Evolutionary conservation across 92 coral and sea anemone genomes (phyloP), one percentile per base, ranked within the genome.

Genomic region (Palythoa grandis): DNA sequence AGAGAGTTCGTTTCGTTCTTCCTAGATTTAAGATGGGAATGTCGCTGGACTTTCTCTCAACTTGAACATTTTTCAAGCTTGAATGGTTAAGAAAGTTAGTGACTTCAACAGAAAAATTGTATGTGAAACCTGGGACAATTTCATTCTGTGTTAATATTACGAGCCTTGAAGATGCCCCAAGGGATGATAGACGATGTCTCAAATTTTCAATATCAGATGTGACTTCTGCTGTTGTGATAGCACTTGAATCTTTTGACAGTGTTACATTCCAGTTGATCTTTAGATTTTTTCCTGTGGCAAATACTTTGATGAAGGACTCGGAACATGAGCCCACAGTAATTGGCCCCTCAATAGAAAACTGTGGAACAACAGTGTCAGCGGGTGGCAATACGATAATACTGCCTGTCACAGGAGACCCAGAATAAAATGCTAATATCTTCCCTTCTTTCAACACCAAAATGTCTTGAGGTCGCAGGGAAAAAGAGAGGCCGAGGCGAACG

Each of bases 261-360:
- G 79, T 47, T 11, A 74, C 79, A 22, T 74, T 74, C 79, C 79
- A 74, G 60, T 16, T 1, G 11, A 74, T n/a, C 61, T 48, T 25
- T 20, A 74, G 60, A 43, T 74, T 23, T 50, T 24, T 48, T 24
- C 79, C 63, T 5, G 39, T 39, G 14, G 79, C 54, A 11, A 52
- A 22, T 16, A 53, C 79, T 50, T 11, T 74, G 2, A 74, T 56
- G 47, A 37, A 74, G 23, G 63, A 74, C 17, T 74, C 60, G 2
- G 79, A 74, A 74, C 79, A 74, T 48, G 79, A 74, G 61, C 79
- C 79, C 63, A 74, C 79, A 23, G 39, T 74, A 20, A 37, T 74
- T 74, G 79, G 79, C 5, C 79, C 79, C 58, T 74, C 79, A 20
- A 74, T 50, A 4, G 79, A 20, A 50, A 74, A 20, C 35, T 74